Evolutionary conservation across 2,113 vertebrate species (phyloP).

Genomic region (Leptobrachium leishanense): DNA sequence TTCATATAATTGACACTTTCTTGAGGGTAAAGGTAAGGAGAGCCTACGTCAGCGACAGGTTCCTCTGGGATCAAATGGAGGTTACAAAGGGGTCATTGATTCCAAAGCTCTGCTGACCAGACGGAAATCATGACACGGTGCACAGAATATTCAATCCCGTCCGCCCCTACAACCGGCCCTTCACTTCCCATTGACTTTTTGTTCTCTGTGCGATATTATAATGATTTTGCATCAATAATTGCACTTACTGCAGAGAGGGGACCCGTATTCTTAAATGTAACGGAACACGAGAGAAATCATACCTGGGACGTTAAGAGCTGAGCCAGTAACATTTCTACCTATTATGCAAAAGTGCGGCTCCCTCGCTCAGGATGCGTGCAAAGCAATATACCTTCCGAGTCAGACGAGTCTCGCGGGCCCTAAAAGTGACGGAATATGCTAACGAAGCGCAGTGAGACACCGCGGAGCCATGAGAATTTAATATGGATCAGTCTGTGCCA

Average conservation of each 20-base stretch:
- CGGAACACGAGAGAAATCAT: background rate
- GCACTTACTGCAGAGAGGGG: background rate
- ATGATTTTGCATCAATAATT: background rate
- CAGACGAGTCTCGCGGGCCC: background rate
- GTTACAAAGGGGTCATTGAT: background rate
- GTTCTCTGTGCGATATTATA: background rate
- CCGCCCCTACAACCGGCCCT: background rate
- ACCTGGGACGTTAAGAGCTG: background rate
- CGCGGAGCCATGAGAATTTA: background rate
- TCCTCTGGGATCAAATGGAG: background rate
- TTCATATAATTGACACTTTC: no score
- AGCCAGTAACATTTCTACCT: background rate
- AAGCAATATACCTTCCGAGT: constrained; percentile 2
- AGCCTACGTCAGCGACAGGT: no score
- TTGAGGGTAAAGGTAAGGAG: no score
- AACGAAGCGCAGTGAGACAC: background rate
- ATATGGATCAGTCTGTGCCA: background rate
- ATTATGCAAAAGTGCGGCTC: background rate
- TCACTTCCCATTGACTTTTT: background rate
- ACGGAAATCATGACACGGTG: background rate
- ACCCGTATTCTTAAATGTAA: background rate
- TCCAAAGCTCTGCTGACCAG: background rate
- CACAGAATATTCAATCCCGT: background rate
- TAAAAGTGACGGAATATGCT: background rate
- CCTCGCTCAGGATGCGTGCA: background rate